Base-by-base conservation (phyloP, 2,888 invertebrate species). In the Drosophila histrio region DNA sequence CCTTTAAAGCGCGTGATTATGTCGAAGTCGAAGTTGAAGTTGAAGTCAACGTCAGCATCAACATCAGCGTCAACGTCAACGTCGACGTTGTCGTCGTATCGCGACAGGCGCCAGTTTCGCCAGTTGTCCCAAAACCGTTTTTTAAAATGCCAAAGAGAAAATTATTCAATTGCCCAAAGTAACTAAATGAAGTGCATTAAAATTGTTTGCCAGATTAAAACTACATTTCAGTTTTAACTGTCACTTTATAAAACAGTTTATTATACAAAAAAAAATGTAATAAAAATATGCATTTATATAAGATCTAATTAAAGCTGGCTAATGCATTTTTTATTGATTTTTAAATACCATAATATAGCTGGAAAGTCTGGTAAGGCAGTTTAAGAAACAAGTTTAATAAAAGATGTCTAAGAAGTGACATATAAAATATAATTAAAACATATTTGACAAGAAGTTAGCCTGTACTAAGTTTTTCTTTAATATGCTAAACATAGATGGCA, bases 1-100 rank as follows among this genome's bases (percentile, higher is more conserved):
- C 86, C 81, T 77, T 90, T 87, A 89, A 85, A 87, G 84, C 84
- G 88, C 84, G 87, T 83, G 82, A 83, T 83, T 83, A 83, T 83
- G 82, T 83, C 82, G 80, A 61, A 79, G 79, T 76, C 72, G 57
- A 61, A 68, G 62, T 70, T 61, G 65, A 53, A 41, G 64, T 52
- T 60, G 28, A 32, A 26, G 69, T 61, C 67, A 58, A 44, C 60
- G 7, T 44, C 54, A 54, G 15, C 58, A 30, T 44, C 65, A 39
- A n/a, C 43, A 1, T 21, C 41, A 47, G 26, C 34, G 54, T 53
- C 53, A 26, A 8, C 59, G 60, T 67, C 46, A 7, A 19, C 30
- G 43, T 53, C 53, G 56, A 15, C 30, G 43, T 13, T 28, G 61
- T 41, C 57, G 49, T n/a, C 44, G 32, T 58, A 63, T 43, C 70